Conservation (phyloP, 1,140 invertebrate species). For the Lepidostoma basale region DNA sequence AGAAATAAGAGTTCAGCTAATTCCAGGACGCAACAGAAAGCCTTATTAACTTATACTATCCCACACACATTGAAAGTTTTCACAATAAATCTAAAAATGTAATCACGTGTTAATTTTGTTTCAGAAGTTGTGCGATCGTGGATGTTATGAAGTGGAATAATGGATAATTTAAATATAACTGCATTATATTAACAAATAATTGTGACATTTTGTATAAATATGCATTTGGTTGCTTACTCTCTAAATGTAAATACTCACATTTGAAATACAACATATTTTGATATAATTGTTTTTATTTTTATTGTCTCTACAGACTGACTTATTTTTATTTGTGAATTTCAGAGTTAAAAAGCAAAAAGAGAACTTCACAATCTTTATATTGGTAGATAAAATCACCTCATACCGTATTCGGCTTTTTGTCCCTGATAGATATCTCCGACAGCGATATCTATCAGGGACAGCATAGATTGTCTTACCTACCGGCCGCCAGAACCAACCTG, state of each 20-base stretch:
- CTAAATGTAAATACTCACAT: slow-evolving; percentile 34
- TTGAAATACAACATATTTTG: slow-evolving; percentile 46
- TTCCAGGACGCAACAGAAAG: slow-evolving; percentile 60
- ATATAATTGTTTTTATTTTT: too few species aligned
- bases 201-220: slow-evolving; percentile 43
- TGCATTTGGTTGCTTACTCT: slow-evolving; percentile 41
- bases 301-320: too few species aligned
- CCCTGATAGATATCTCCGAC: too few species aligned
- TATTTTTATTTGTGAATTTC: too few species aligned
- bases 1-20: slow-evolving; percentile 58
- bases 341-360: too few species aligned
- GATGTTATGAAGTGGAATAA: slow-evolving; percentile 56
- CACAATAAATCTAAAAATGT: neutral
- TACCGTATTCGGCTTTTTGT: too few species aligned
- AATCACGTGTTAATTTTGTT: slow-evolving; percentile 47
- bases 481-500: too few species aligned
- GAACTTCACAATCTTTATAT: too few species aligned
- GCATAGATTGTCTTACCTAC: too few species aligned
- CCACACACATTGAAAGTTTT: neutral
- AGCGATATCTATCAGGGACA: too few species aligned
- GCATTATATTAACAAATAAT: slow-evolving; percentile 38
- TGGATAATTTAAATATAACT: slow-evolving; percentile 30
- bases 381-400: too few species aligned
- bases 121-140: slow-evolving; percentile 60
- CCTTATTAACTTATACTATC: slow-evolving; percentile 41